A percentile compares a stretch with the other conserved stretches of the same genome.
Conservation (phyloP, 2,113 vertebrate species). For the Oxygymnocypris stewartii region DNA sequence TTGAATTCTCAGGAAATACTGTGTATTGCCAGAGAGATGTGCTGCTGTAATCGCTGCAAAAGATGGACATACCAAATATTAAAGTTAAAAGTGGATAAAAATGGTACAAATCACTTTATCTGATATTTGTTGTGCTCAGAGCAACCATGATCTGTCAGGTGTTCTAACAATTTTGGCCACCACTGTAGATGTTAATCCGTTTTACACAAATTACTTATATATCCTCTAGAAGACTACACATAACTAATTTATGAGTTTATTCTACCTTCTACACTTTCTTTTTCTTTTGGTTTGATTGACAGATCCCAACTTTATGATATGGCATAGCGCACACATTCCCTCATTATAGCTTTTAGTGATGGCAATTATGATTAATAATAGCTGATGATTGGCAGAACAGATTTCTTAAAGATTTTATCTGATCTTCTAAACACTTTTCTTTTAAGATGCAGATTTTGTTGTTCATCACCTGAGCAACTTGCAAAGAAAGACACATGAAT, state of each 20-base stretch:
- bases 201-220: not conserved
- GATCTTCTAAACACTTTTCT: not conserved
- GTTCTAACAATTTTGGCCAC: too few relatives aligned
- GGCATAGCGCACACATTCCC: not conserved
- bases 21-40: too few relatives aligned
- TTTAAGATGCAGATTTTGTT: slow-evolving; percentile 3
- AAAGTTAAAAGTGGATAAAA: too few relatives aligned
- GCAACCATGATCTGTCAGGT: too few relatives aligned
- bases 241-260: not conserved
- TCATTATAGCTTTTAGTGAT: not conserved
- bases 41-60: too few relatives aligned
- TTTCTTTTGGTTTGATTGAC: not conserved
- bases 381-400: not conserved
- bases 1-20: too few relatives aligned
- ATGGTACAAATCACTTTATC: too few relatives aligned
- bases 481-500: not conserved
- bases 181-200: not conserved
- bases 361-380: not conserved
- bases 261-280: not conserved
- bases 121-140: too few relatives aligned
- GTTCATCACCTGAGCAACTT: not conserved
- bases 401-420: not conserved
- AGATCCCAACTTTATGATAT: not conserved
- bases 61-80: too few relatives aligned
- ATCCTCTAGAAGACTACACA: not conserved